Evolutionary conservation across 30 jellyfish, hydroid and myxozoan genomes (phyloP).

Genomic region (Aurelia sp.): DNA sequence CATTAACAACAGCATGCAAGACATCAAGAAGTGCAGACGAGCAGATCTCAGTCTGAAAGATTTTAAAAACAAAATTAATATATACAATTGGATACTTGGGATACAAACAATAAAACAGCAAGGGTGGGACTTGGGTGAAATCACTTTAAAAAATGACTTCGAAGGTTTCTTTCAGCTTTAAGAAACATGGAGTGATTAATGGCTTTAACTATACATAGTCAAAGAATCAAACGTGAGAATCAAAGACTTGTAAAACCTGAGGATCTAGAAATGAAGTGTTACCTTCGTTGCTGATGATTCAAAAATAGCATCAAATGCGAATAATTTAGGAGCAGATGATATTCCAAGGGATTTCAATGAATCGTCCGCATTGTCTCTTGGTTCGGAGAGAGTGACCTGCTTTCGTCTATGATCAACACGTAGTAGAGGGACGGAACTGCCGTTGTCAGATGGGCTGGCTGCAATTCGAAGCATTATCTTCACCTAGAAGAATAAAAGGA

Average conservation of each 20-base stretch:
- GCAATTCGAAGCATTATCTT: constrained; percentile 91
- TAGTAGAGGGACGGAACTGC: constrained; percentile 59
- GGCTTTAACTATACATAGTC: no score
- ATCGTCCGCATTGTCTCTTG: constrained; percentile 51
- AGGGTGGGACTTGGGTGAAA: no score
- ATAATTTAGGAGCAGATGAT: constrained; percentile 79
- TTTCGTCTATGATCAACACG: constrained; percentile 88
- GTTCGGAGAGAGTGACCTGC: constrained; percentile 88
- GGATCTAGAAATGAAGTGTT: not conserved
- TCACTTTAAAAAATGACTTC: no score
- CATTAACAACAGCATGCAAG: constrained; percentile 93
- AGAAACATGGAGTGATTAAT: no score
- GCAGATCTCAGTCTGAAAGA: constrained; percentile 72
- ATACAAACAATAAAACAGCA: no score
- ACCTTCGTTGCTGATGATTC: constrained; percentile 88
- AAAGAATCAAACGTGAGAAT: no score
- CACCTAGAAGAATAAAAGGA: constrained; percentile 60
- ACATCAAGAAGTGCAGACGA: constrained; percentile 87
- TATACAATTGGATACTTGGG: no score
- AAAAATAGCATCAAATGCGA: constrained; percentile 88
- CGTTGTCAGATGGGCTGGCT: constrained; percentile 76
- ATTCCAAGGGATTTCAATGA: constrained; percentile 50
- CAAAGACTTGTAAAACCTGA: no score
- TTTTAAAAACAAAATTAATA: not conserved
- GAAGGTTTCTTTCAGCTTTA: no score